phyloP scores from a whole-genome alignment of 2,888 invertebrate species.

The Mythimna albipuncta region DNA sequence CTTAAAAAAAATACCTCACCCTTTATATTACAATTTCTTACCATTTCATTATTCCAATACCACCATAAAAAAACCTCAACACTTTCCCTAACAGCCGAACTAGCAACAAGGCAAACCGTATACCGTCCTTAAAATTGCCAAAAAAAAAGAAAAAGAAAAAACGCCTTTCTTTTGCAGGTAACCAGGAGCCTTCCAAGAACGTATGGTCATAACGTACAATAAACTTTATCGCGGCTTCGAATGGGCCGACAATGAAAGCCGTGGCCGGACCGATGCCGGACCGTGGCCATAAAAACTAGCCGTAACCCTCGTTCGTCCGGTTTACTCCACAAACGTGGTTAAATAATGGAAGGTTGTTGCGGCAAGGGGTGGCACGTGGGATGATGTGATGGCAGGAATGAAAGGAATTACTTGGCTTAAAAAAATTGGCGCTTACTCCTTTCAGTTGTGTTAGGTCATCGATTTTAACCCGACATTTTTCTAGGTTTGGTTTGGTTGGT shows the following conservation, averaged over 20 bases:
- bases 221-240: slow-evolving; percentile 60
- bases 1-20: neutral
- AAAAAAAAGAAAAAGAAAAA: slow-evolving; percentile 5
- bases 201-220: slow-evolving; percentile 58
- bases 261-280: slow-evolving; percentile 24
- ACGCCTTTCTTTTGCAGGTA: slow-evolving; percentile 39
- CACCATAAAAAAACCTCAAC: slow-evolving; percentile 25
- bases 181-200: slow-evolving; percentile 31
- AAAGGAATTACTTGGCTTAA: neutral
- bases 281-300: slow-evolving; percentile 59
- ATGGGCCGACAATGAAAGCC: slow-evolving; percentile 63
- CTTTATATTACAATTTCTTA: neutral
- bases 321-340: slow-evolving; percentile 65
- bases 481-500: too few species aligned
- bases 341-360: slow-evolving; percentile 58
- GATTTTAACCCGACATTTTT: too few species aligned
- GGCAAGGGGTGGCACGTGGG: slow-evolving; percentile 50
- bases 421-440: neutral
- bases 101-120: slow-evolving; percentile 20
- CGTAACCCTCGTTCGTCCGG: slow-evolving; percentile 56
- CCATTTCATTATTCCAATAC: slow-evolving; percentile 19
- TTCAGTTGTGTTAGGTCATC: neutral
- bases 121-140: slow-evolving; percentile 25
- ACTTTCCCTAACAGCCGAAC: slow-evolving; percentile 10
- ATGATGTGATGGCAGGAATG: neutral